Base-by-base conservation (phyloP, 2,113 vertebrate species). In the Elachura formosa region DNA sequence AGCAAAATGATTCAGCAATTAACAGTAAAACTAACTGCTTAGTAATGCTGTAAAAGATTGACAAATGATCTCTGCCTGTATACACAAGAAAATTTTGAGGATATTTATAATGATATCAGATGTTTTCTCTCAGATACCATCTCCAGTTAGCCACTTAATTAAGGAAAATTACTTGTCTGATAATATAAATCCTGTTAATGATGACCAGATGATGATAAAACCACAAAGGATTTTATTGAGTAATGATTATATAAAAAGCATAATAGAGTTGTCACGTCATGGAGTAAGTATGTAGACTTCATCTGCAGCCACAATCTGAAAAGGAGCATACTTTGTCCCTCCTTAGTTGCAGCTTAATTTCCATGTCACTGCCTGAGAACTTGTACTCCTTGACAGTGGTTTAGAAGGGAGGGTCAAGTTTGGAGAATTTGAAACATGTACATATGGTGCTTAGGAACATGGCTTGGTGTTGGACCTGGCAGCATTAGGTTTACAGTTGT, bases 171-270 rank as follows among this genome's bases (percentile, higher is more conserved):
- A 97, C 97, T 98, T 97, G 45, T 97, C 94, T 98, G 97, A 98
- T 98, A 98, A 97, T 97, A 98, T 96, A 97, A 98, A 96, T 98
- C 97, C 94, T 97, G 95, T 96, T 98, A 98, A 98, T 96, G 95
- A 98, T 41, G 67, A 97, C 96, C 97, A 98, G 97, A 98, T 98
- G 97, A 96, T 97, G 96, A 94, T 84, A 95, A 97, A 97, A 94
- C 91, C 95, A 85, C 87, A 91, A 87, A 87, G 84, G 93, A 95
- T 93, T 96, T 90, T 71, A 84, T 45, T 88, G 84, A 96, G n/a
- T 95, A 97, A 97, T 95, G 87, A 93, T 95, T 96, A 91, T 73
- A 96, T 96, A 85, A 92, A 97, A 95, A 84, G 91, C 7, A 3
- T 85, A 91, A 92, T 90, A 90, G 79, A 18, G 16, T 52, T 96